These are phyloP conservation scores for Tipula helvola DNA, from an alignment of 2,888 invertebrate genomes.

Conservation along the genomic window DNA sequence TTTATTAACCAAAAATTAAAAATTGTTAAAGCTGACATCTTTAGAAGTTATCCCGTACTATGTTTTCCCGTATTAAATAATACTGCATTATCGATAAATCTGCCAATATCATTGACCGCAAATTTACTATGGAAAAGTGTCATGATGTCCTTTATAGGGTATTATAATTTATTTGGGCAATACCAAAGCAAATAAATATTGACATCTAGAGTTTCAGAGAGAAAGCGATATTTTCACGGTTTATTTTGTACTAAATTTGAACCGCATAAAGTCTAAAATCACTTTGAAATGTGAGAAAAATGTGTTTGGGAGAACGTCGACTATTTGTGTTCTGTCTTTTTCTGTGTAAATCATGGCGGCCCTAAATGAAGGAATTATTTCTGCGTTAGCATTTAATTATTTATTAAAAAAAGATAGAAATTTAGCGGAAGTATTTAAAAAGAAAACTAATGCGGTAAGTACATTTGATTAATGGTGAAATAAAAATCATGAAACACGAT, in stretches of 20 bases:
- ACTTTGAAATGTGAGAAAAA: neutral
- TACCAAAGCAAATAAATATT: neutral
- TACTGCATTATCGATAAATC: too few species aligned
- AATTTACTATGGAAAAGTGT: too few species aligned
- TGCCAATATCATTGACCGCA: too few species aligned
- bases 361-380: conserved; percentile 33
- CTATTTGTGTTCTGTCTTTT: neutral
- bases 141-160: too few species aligned
- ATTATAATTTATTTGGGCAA: too few species aligned
- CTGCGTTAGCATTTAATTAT: conserved; percentile 53
- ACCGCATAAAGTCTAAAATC: neutral
- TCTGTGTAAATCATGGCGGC: conserved; percentile 33
- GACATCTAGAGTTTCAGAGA: neutral
- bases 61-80: too few species aligned
- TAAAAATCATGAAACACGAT: neutral
- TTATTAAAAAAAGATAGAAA: conserved; percentile 49
- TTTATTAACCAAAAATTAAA: too few species aligned
- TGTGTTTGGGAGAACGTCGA: neutral
- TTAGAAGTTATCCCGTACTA: too few species aligned
- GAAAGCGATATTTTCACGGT: neutral
- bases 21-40: too few species aligned
- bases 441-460: conserved; percentile 64
- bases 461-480: neutral
- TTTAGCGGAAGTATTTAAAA: conserved; percentile 53
- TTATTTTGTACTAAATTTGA: neutral